Evolutionary conservation across 2,888 invertebrate genomes (phyloP).

Genomic region (Nomada lathburiana): DNA sequence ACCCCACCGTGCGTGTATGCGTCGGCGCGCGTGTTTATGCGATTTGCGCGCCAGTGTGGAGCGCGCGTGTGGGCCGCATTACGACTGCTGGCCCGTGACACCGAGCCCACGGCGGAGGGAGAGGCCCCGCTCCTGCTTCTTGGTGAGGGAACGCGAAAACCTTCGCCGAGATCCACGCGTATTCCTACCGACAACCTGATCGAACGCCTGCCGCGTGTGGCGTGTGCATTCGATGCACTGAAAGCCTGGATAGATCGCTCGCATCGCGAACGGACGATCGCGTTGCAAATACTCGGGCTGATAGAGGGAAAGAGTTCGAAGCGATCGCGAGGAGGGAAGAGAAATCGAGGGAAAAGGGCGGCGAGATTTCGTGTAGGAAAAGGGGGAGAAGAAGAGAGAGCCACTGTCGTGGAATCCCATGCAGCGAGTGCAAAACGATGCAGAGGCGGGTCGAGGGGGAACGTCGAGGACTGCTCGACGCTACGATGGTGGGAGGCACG

Average conservation of each 20-base stretch:
- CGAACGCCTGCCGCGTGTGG: conserved; percentile 19
- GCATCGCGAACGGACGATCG: background rate
- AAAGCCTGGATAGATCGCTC: background rate
- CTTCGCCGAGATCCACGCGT: conserved; percentile 10
- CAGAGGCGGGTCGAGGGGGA: conserved; percentile 69
- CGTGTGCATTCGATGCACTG: background rate
- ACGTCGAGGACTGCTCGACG: conserved; percentile 40
- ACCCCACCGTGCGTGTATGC: conserved; percentile 55
- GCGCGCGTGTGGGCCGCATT: conserved; percentile 72
- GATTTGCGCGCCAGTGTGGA: conserved; percentile 65
- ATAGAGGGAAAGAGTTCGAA: no score
- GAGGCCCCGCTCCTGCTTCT: conserved; percentile 16
- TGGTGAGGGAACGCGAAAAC: conserved; percentile 17
- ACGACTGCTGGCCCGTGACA: conserved; percentile 60
- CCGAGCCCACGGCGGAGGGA: conserved; percentile 49
- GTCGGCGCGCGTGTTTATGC: conserved; percentile 73
- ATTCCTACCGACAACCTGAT: conserved; percentile 28
- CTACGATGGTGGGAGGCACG: conserved; percentile 43
- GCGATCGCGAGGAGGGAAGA: background rate
- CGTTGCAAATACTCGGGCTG: no score
- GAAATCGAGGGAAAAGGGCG: conserved; percentile 9
- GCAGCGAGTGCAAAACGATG: conserved; percentile 49
- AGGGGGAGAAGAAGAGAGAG: conserved; percentile 47
- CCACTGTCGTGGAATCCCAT: conserved; percentile 53
- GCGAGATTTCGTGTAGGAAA: conserved; percentile 23